Percentiles rank a stretch among this genome's conserved stretches.
These are phyloP conservation scores for Cristatella mucedo DNA, from an alignment of 2,888 invertebrate species.

Conservation along the genomic window DNA sequence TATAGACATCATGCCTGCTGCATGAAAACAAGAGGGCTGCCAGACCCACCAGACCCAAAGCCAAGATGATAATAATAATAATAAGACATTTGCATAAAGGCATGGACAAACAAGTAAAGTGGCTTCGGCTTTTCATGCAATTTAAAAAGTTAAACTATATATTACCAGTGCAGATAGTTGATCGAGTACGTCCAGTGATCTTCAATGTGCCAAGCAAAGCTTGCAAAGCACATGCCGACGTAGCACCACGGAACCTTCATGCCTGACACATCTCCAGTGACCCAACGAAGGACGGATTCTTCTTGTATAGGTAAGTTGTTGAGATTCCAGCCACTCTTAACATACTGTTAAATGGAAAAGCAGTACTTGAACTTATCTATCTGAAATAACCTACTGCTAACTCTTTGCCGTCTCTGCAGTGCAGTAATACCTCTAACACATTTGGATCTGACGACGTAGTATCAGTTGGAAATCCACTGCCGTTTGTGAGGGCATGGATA, in stretches of 20 bases:
- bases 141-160: too few relatives aligned
- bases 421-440: neutral
- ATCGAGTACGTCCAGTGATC: slow-evolving; percentile 13
- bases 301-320: slow-evolving; percentile 11
- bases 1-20: too few relatives aligned
- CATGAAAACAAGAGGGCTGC: too few relatives aligned
- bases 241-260: slow-evolving; percentile 13
- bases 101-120: too few relatives aligned
- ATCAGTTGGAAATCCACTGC: slow-evolving; percentile 12
- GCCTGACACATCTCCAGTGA: slow-evolving; percentile 11
- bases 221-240: slow-evolving; percentile 12
- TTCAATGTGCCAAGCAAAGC: slow-evolving; percentile 12
- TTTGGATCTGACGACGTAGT: neutral
- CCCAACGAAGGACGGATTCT: slow-evolving; percentile 7
- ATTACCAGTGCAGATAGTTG: slow-evolving; percentile 12
- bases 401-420: neutral
- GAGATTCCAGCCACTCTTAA: slow-evolving; percentile 8
- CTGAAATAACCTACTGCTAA: neutral
- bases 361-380: neutral
- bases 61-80: too few relatives aligned
- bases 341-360: slow-evolving; percentile 4
- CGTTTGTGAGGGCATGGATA: slow-evolving; percentile 8
- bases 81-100: too few relatives aligned
- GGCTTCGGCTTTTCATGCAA: too few relatives aligned
- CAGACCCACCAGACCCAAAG: too few relatives aligned